Base-by-base conservation (phyloP, 2,888 invertebrate genomes). In the Thyatira batis region DNA sequence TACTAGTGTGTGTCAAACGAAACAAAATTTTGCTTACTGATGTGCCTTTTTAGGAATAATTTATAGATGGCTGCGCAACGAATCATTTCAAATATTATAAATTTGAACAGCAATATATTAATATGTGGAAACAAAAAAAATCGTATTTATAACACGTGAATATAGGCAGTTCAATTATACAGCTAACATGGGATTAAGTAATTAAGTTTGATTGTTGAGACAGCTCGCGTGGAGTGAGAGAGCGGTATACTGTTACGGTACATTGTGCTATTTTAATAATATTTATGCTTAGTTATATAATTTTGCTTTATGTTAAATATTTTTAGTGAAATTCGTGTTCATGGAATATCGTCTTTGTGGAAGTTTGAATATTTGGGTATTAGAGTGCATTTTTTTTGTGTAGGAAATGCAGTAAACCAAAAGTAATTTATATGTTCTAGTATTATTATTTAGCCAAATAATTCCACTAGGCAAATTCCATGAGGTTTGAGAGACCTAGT, bases 371-470 rank as follows among this genome's bases (percentile, higher is more conserved):
- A 30, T 54, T 44, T 57, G 49, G 52, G 53, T 58, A 45, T 58
- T 51, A 53, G 30, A 54, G 49, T 50, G 53, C 51, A 56, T 48
- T 48, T 46, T 58, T 53, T 55, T 57, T 51, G 50, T 45, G 48
- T 50, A 49, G 20, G 23, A 43, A 55, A 46, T 46, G 50, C 51
- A 48, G 51, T 50, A 51, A 51, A 56, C 55, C 53, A 57, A 59
- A 62, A 57, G 46, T 60, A 39, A 56, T 54, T 57, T 53, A 55
- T 58, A n/a, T 27, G 28, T 27, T 27, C 25, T 20, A 50, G 50
- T 61, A 59, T 61, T 65, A 57, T 60, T 57, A 58, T 58, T 57
- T 49, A 51, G 53, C 60, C 61, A 60, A 60, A 60, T 57, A 53
- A 10, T 51, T 54, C 52, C 44, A 45, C 46, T 46, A 20, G 23